phyloP scores from a whole-genome alignment of 2,888 invertebrate genomes.

The Pseudococcus longispinus region DNA sequence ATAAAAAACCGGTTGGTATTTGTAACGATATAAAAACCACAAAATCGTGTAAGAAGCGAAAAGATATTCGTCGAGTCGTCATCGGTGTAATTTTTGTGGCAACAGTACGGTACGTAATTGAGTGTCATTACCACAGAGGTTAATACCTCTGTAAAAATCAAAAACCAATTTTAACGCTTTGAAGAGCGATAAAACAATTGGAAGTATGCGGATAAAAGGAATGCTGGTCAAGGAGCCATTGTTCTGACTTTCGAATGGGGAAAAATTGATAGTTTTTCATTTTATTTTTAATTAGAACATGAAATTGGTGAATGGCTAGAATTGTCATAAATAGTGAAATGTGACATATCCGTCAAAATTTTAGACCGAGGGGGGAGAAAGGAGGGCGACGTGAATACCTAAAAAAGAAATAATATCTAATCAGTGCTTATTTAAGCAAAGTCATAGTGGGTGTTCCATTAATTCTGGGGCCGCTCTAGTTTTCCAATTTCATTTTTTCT shows the following conservation, averaged over 20 bases:
- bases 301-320: background rate
- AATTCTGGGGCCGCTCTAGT: too few relatives aligned
- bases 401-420: too few relatives aligned
- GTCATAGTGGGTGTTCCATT: too few relatives aligned
- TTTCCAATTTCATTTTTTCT: too few relatives aligned
- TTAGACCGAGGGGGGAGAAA: too few relatives aligned
- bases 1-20: conserved; percentile 18
- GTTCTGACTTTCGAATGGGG: background rate
- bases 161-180: background rate
- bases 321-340: too few relatives aligned
- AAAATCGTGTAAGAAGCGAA: conserved; percentile 16
- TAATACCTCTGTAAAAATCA: conserved; percentile 21
- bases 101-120: background rate
- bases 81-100: background rate
- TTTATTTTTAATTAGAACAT: background rate
- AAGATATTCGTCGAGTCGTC: background rate
- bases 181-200: background rate
- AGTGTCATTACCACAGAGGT: conserved; percentile 30
- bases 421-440: too few relatives aligned
- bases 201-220: background rate
- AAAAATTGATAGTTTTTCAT: background rate
- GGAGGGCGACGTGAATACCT: too few relatives aligned
- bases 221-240: background rate
- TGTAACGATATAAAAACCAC: conserved; percentile 22
- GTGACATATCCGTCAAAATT: too few relatives aligned